Base-by-base conservation (phyloP, 2,113 vertebrate species). In the Corythaixoides concolor region DNA sequence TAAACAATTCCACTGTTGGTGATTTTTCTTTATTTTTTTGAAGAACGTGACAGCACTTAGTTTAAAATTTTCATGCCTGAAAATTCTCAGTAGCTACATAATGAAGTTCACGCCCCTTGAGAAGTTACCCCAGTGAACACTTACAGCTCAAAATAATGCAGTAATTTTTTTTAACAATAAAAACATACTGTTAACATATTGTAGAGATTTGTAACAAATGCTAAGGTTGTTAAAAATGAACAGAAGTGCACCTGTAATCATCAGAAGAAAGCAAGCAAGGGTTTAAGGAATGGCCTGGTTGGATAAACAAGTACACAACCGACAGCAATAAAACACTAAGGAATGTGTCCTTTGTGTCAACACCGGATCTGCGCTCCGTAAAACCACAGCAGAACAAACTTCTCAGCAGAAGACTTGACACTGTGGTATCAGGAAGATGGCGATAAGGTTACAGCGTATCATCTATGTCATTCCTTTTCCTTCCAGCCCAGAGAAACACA, bases 301-400 rank as follows among this genome's bases (percentile, higher is more conserved):
- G 41, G 41, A 78, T 70, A 87, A 70, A 37, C 11, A 37, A 37
- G 30, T 19, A 66, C 27, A 37, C 11, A 73, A 14, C 14, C 35
- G 80, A 62, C 53, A 80, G 59, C 59, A 86, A 13, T 16, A 83
- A 18, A 67, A 22, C 52, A 19, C 89, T 22, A 15, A 64, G 63
- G 55, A 79, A 63, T 0, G 1, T 1, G 12, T 66, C 68, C 76
- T 76, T 47, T 0, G 0, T 50, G n/a, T 24, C 47, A 50, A 26
- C 30, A 26, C 47, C 72, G 39, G 39, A 27, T 16, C 64, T 56
- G n/a, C 0, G 3, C 32, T 37, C 59, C 0, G 0, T 8, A 55
- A 78, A 45, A 67, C n/a, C 41, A 18, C 15, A 55, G 82, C 59
- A 87, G 52, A 94, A 52, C 13, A 30, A 80, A 2, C 12, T 59